A percentile compares a stretch with the other conserved stretches of the same genome.
Conservation (phyloP, 2,113 vertebrate genomes). For the Chascanopsetta lugubris region DNA sequence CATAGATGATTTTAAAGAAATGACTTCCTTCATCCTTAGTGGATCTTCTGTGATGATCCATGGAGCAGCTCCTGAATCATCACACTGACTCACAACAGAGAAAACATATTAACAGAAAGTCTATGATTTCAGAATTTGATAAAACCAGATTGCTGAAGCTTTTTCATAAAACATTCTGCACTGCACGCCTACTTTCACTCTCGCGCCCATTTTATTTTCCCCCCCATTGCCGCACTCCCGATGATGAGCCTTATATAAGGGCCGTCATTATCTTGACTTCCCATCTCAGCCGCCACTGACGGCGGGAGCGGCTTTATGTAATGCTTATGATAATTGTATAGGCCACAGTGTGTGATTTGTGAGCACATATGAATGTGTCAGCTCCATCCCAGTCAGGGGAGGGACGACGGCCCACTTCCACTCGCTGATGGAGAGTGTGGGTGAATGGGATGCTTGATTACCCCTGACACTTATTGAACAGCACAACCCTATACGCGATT, state of each 20-base stretch:
- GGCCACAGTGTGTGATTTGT: constrained; percentile 25
- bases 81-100: no score
- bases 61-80: no score
- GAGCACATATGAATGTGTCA: constrained; percentile 15
- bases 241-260: constrained; percentile 2
- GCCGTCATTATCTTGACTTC: constrained; percentile 33
- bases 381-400: constrained; percentile 58
- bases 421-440: constrained; percentile 68
- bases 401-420: constrained; percentile 72
- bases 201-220: constrained; percentile 12
- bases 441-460: constrained; percentile 79
- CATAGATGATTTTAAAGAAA: no score
- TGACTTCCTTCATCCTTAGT: no score
- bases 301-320: constrained; percentile 14
- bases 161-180: constrained; percentile 1
- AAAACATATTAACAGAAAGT: no score
- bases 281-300: constrained; percentile 18
- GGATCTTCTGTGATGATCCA: no score
- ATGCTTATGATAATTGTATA: constrained; percentile 52
- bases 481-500: constrained; percentile 43
- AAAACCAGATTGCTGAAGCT: not conserved
- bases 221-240: constrained; percentile 9
- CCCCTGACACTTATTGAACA: constrained; percentile 65
- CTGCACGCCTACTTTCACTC: not conserved
- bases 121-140: not conserved